Conservation (phyloP, 2,113 vertebrate species). For the Heterotis niloticus region DNA sequence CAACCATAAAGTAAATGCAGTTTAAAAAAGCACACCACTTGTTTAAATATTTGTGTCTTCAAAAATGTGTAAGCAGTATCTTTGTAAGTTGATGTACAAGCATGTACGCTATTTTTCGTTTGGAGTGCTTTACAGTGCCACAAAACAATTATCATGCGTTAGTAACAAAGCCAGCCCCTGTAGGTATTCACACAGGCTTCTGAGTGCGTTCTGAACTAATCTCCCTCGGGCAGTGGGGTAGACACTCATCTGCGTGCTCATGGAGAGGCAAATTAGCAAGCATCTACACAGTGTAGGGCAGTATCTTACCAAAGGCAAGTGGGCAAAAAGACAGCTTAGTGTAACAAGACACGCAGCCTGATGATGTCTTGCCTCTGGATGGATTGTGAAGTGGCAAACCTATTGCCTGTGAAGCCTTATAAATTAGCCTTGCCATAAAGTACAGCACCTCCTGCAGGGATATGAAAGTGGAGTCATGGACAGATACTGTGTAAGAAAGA, state of each 20-base stretch:
- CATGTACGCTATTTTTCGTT: neutral
- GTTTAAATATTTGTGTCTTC: too few relatives aligned
- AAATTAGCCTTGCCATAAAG: too few relatives aligned
- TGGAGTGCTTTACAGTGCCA: neutral
- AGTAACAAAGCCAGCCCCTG: neutral
- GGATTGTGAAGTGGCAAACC: too few relatives aligned
- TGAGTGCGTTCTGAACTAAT: neutral
- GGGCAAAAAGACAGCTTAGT: neutral
- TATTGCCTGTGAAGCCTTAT: too few relatives aligned
- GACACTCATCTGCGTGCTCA: constrained; percentile 24
- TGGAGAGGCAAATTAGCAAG: constrained; percentile 34
- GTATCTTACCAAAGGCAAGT: constrained; percentile 12
- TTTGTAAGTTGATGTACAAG: too few relatives aligned
- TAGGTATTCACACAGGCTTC: neutral
- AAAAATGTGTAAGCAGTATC: too few relatives aligned
- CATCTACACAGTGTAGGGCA: neutral
- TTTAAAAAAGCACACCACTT: too few relatives aligned
- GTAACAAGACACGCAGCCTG: neutral
- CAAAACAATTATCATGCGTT: neutral
- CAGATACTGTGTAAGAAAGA: too few relatives aligned
- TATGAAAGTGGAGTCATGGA: too few relatives aligned
- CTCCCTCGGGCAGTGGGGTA: neutral
- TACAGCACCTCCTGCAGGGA: too few relatives aligned
- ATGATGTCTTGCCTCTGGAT: too few relatives aligned
- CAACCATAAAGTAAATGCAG: too few relatives aligned